These are phyloP conservation scores for Lepetodrilus schrolli DNA, from an alignment of 2,888 invertebrate species.

Conservation along the genomic window DNA sequence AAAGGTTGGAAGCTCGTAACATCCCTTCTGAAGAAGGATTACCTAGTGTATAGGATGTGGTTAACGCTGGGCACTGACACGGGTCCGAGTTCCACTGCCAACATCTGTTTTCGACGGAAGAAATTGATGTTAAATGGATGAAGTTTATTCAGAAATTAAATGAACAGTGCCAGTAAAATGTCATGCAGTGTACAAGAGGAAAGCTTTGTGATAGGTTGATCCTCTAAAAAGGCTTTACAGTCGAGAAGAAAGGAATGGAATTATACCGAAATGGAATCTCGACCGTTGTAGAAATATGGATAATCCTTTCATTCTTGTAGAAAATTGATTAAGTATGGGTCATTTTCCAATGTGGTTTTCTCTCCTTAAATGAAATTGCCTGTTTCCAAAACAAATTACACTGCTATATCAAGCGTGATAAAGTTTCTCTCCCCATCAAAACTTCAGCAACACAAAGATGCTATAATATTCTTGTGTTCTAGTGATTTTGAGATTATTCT, in stretches of 20 bases:
- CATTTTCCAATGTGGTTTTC: too few species aligned
- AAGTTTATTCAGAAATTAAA: background rate
- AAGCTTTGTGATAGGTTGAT: background rate
- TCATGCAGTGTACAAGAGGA: background rate
- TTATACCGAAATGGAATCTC: background rate
- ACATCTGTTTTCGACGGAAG: conserved; percentile 9
- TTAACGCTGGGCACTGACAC: background rate
- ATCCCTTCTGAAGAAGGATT: background rate
- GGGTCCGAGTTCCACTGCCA: background rate
- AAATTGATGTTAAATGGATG: background rate
- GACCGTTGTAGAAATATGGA: too few species aligned
- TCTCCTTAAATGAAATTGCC: too few species aligned
- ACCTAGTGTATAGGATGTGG: background rate
- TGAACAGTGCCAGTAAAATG: background rate
- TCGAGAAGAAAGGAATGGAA: background rate
- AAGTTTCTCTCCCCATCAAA: too few species aligned
- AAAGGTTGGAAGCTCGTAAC: too few species aligned
- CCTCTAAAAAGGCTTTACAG: background rate
- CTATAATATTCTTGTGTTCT: too few species aligned
- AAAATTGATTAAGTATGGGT: background rate
- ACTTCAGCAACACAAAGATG: too few species aligned
- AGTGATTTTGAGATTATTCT: too few species aligned
- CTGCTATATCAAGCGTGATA: too few species aligned
- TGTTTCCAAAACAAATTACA: too few species aligned
- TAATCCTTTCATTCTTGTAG: background rate